Evolutionary conservation across 2,113 vertebrate genomes (phyloP).

Genomic region (Anguilla rostrata): DNA sequence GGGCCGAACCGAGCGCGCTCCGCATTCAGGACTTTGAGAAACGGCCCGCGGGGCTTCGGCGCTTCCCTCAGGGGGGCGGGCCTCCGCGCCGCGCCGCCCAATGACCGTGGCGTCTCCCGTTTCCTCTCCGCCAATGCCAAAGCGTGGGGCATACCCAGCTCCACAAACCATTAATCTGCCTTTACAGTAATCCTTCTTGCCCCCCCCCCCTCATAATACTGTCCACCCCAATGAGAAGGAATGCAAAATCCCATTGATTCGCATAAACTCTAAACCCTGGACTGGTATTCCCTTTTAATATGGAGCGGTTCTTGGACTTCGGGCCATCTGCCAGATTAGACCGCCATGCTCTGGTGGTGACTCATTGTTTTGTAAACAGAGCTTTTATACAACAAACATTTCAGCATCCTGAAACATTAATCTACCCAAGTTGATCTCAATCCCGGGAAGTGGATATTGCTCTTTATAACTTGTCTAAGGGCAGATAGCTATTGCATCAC

Average conservation of each 20-base stretch:
- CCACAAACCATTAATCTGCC: constrained; percentile 59
- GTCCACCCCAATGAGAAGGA: constrained; percentile 60
- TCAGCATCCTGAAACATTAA: constrained; percentile 68
- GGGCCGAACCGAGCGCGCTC: constrained; percentile 61
- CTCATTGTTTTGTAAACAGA: constrained; percentile 75
- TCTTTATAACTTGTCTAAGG: constrained; percentile 69
- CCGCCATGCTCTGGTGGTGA: constrained; percentile 53
- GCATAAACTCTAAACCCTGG: constrained; percentile 53
- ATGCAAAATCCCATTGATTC: constrained; percentile 66
- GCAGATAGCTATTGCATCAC: constrained; percentile 64
- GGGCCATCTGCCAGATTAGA: constrained; percentile 67
- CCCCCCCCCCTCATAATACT: constrained; percentile 18
- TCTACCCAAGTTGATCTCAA: constrained; percentile 71
- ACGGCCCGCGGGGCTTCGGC: neutral
- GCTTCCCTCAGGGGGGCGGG: constrained; percentile 38
- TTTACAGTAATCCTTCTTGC: constrained; percentile 67
- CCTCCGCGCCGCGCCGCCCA: constrained; percentile 55
- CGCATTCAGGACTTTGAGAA: neutral
- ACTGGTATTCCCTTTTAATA: constrained; percentile 52
- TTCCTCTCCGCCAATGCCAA: constrained; percentile 64
- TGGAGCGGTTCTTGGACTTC: constrained; percentile 51
- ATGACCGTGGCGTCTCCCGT: constrained; percentile 44
- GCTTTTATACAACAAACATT: constrained; percentile 72
- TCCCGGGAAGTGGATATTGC: constrained; percentile 71
- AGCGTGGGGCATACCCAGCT: constrained; percentile 56